phyloP scores from a whole-genome alignment of 2,888 invertebrate genomes.

The Cheilosia scutellata region DNA sequence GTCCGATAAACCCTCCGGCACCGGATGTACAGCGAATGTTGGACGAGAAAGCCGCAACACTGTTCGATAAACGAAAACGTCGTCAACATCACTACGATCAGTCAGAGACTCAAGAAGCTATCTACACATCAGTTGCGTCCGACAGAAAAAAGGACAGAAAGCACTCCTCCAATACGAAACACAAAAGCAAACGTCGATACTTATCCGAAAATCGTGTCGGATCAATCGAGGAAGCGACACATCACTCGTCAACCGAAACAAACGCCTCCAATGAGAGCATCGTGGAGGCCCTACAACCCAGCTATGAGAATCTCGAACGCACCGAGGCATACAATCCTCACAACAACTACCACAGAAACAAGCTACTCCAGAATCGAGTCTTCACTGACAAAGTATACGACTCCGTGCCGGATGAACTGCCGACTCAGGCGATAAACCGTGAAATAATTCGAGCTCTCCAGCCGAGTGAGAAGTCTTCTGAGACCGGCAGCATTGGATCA shows the following conservation, averaged over 20 bases:
- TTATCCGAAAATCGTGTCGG: conserved; percentile 83
- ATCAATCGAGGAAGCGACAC: conserved; percentile 82
- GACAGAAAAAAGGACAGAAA: conserved; percentile 80
- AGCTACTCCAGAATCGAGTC: conserved; percentile 80
- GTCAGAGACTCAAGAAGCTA: conserved; percentile 81
- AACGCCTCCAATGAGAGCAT: conserved; percentile 79
- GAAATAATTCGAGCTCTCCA: conserved; percentile 81
- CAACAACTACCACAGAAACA: conserved; percentile 83
- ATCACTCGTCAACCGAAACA: conserved; percentile 81
- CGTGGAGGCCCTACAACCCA: conserved; percentile 78
- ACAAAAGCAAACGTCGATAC: conserved; percentile 82
- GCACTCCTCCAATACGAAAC: conserved; percentile 77
- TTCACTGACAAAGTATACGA: conserved; percentile 79
- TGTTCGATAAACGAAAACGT: conserved; percentile 81
- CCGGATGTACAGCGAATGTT: conserved; percentile 82
- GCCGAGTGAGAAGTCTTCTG: conserved; percentile 82
- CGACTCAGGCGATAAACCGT: conserved; percentile 82
- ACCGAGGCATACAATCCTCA: conserved; percentile 83
- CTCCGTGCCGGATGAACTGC: conserved; percentile 75
- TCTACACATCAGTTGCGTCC: conserved; percentile 81
- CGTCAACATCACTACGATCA: conserved; percentile 81
- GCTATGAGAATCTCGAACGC: conserved; percentile 81
- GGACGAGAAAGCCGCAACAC: conserved; percentile 81
- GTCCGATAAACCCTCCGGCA: conserved; percentile 82
- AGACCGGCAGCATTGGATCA: conserved; percentile 88